A percentile compares a stretch with the other conserved stretches of the same genome.
phyloP scores from a whole-genome alignment of 2,888 invertebrate genomes.

The Lochmaea capreae region DNA sequence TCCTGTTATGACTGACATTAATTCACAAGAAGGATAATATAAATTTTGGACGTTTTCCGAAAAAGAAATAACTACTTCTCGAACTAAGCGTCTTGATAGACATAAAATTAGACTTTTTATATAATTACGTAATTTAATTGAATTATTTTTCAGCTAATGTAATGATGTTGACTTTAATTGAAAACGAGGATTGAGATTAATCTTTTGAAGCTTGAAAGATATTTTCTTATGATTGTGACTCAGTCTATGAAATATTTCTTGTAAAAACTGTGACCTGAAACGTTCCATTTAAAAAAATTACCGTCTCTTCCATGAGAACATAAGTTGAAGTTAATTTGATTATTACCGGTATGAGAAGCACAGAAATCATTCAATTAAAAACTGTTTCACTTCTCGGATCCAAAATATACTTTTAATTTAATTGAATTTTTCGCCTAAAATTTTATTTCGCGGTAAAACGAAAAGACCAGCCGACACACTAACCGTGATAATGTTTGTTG shows the following conservation, averaged over 20 bases:
- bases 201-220: background rate
- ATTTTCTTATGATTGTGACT: background rate
- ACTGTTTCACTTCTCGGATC: slow-evolving; percentile 7
- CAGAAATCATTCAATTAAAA: slow-evolving; percentile 39
- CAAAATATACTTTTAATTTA: slow-evolving; percentile 22
- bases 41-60: no score
- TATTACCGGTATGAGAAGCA: slow-evolving; percentile 37
- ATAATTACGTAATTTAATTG: background rate
- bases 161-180: background rate
- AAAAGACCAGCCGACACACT: slow-evolving; percentile 24
- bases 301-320: slow-evolving; percentile 3
- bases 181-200: background rate
- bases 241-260: background rate
- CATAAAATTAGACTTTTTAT: no score
- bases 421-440: slow-evolving; percentile 36
- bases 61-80: no score
- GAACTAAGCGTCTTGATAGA: no score
- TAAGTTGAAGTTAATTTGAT: slow-evolving; percentile 37
- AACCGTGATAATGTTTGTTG: slow-evolving; percentile 36
- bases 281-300: background rate
- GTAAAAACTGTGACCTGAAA: slow-evolving; percentile 1
- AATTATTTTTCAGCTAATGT: background rate
- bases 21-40: no score
- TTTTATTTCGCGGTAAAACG: slow-evolving; percentile 33
- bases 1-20: no score